These are phyloP conservation scores for Poeciliopsis infans DNA, from an alignment of 2,797 vertebrate genomes.

Conservation along the genomic window DNA sequence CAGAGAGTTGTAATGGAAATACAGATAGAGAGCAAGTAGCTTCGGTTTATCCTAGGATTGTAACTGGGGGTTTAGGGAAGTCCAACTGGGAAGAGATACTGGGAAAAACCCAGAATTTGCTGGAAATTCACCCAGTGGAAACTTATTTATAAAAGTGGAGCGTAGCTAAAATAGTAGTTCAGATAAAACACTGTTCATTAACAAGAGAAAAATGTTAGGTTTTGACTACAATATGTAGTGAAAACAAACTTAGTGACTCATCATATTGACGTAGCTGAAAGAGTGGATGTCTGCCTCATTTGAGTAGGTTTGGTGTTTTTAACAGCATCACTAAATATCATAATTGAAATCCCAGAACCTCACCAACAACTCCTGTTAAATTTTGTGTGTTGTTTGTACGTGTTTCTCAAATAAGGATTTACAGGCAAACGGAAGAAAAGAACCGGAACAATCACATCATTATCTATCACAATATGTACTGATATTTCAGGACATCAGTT, in stretches of 20 bases:
- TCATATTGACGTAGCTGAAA: background rate
- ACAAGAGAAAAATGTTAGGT: background rate
- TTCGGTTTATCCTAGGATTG: background rate
- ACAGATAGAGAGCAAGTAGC: background rate
- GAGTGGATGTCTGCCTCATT: background rate
- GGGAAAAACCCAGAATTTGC: background rate
- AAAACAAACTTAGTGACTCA: background rate
- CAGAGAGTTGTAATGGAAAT: too few relatives aligned
- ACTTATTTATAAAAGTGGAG: background rate
- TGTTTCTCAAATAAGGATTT: constrained; percentile 57
- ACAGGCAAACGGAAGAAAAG: constrained; percentile 55
- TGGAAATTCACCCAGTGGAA: background rate
- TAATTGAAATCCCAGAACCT: background rate
- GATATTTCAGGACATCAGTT: constrained; percentile 41
- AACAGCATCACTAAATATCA: background rate
- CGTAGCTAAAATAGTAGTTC: background rate
- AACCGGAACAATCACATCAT: constrained; percentile 50
- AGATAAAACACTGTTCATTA: background rate
- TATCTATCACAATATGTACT: constrained; percentile 38
- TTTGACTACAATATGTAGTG: background rate
- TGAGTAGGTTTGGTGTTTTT: background rate
- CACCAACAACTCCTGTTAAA: background rate
- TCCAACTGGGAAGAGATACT: background rate
- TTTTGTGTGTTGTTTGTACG: constrained; percentile 56
- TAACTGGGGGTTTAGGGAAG: background rate